Evolutionary conservation across 2,797 vertebrate genomes (phyloP).

Genomic region (Alca torda): DNA sequence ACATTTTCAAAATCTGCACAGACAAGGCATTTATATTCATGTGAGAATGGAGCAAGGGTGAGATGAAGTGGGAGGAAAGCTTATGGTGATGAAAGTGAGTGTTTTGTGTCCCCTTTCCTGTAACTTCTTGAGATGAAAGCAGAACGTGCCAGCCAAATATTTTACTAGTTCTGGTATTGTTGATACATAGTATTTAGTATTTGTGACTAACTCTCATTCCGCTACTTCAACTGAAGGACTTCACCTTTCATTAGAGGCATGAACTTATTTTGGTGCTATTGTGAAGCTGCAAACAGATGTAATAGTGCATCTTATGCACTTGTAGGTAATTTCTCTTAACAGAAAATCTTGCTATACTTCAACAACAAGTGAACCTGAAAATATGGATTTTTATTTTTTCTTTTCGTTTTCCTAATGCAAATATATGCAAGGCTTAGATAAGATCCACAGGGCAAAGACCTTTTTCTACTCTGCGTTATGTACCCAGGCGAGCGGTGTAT

Average conservation of each 20-base stretch:
- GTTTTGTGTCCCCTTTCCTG: background rate
- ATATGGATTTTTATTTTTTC: background rate
- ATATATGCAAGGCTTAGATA: background rate
- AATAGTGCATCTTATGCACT: background rate
- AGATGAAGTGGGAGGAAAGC: background rate
- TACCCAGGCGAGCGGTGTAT: background rate
- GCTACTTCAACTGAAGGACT: background rate
- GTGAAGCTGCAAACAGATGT: background rate
- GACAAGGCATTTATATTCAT: accelerated
- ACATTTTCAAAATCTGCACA: background rate
- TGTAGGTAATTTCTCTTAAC: background rate
- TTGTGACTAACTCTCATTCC: background rate
- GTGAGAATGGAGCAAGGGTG: background rate
- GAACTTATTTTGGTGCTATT: background rate
- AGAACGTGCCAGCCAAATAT: background rate
- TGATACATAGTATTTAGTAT: background rate
- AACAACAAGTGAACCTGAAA: background rate
- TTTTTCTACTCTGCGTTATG: background rate
- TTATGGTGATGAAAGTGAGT: background rate
- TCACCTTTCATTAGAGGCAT: background rate
- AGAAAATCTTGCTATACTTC: background rate
- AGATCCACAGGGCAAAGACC: background rate
- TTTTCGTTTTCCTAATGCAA: background rate
- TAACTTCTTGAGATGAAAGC: background rate
- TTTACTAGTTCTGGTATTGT: background rate